phyloP scores from a whole-genome alignment of 2,888 invertebrate species.

The Baccha elongata region DNA sequence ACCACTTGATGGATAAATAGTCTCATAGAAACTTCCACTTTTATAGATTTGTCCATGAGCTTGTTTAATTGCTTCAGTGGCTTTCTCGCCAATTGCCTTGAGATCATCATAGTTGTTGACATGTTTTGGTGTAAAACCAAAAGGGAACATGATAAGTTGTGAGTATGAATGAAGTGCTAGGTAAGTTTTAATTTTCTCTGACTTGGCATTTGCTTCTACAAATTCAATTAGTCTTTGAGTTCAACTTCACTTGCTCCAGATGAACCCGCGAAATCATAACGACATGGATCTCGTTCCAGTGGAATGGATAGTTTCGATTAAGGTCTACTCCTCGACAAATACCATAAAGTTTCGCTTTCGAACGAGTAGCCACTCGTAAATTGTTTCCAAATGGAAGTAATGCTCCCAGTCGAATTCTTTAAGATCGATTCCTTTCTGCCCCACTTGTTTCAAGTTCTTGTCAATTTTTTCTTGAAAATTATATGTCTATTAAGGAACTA shows the following conservation, averaged over 20 bases:
- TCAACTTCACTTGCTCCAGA: slow-evolving; percentile 85
- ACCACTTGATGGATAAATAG: slow-evolving; percentile 82
- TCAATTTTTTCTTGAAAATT: slow-evolving; percentile 80
- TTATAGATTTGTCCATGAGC: slow-evolving; percentile 79
- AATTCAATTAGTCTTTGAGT: slow-evolving; percentile 81
- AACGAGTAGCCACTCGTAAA: slow-evolving; percentile 84
- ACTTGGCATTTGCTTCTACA: slow-evolving; percentile 76
- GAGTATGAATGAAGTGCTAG: slow-evolving; percentile 87
- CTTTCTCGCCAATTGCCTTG: slow-evolving; percentile 80
- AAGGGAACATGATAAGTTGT: slow-evolving; percentile 86
- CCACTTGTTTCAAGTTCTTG: slow-evolving; percentile 78
- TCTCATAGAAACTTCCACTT: slow-evolving; percentile 81
- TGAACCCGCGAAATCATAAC: slow-evolving; percentile 85
- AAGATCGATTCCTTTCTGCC: slow-evolving; percentile 77
- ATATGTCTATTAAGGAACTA: slow-evolving; percentile 69
- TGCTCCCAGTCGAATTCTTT: slow-evolving; percentile 80
- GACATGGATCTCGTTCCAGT: slow-evolving; percentile 85
- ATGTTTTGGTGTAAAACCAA: slow-evolving; percentile 82
- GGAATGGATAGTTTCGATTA: slow-evolving; percentile 87
- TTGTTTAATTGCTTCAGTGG: slow-evolving; percentile 78
- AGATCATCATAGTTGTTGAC: slow-evolving; percentile 77
- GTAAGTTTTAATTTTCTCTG: slow-evolving; percentile 83
- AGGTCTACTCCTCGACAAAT: slow-evolving; percentile 86
- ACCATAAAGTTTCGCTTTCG: slow-evolving; percentile 84
- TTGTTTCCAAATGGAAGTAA: slow-evolving; percentile 81